Evolutionary conservation across 2,888 invertebrate genomes (phyloP).

Genomic region (Stenodera caucasica): DNA sequence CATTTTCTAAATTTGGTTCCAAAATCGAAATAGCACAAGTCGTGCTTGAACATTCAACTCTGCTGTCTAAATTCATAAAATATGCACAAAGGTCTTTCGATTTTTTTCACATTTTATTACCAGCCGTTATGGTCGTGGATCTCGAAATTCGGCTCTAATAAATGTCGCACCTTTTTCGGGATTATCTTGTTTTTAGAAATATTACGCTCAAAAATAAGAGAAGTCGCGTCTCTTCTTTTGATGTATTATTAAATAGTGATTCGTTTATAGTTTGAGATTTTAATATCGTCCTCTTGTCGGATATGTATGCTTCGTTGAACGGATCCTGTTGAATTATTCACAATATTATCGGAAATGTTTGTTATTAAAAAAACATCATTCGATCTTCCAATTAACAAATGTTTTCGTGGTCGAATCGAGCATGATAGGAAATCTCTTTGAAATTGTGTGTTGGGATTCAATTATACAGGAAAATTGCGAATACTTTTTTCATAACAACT

Average conservation of each 20-base stretch:
- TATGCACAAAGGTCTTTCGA: too few relatives aligned
- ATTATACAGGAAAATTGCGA: neutral
- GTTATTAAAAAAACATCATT: too few relatives aligned
- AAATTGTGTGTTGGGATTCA: neutral
- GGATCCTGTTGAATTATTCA: too few relatives aligned
- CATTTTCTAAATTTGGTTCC: neutral
- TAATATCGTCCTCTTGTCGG: neutral
- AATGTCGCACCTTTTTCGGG: neutral
- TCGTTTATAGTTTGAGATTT: too few relatives aligned
- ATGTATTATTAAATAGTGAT: too few relatives aligned
- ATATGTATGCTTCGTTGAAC: too few relatives aligned
- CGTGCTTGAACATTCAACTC: neutral
- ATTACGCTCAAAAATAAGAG: too few relatives aligned
- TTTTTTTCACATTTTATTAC: too few relatives aligned
- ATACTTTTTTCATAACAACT: neutral
- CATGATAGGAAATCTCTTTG: neutral
- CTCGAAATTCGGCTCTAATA: neutral
- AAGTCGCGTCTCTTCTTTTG: too few relatives aligned
- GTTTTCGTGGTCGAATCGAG: neutral
- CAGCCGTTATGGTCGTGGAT: too few relatives aligned
- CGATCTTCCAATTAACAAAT: neutral
- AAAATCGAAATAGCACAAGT: neutral
- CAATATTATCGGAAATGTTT: too few relatives aligned
- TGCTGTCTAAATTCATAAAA: neutral
- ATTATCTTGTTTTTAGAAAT: too few relatives aligned